Evolutionary conservation across 1,140 invertebrate species (phyloP), one percentile per base, ranked within the genome.

Genomic region (Drosophila lowei): DNA sequence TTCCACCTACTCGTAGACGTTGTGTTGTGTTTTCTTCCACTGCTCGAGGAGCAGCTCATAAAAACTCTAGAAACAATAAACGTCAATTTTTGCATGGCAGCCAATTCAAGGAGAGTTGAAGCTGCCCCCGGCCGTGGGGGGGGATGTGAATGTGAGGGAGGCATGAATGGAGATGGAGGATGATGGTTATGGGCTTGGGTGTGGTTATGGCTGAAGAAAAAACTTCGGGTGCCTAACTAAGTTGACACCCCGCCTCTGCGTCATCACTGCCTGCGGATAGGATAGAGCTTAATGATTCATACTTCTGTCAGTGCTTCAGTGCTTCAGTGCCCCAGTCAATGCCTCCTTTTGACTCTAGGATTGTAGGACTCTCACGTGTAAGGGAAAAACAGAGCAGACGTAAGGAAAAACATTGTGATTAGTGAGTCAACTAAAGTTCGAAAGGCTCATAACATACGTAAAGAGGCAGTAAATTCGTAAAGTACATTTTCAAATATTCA

Each of bases 1-100:
- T 25, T 28, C 6, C 13, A 6, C 7, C 15, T 47, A 21, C 44
- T 13, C 30, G 13, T 48, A 23, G 46, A 9, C n/a, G 16, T n/a
- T 23, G 48, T 41, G 16, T 18, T 46, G 25, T 52, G 38, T 18
- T 16, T 18, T 28, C 13, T 3, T 43, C n/a, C 7, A 28, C 25
- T 28, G 34, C 42, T 72, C 6, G n/a, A 34, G 16, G 43, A 25
- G 53, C 9, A 52, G 60, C 77, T 77, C 67, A 85, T 79, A 77
- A 77, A 85, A 85, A 85, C 70, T 64, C 67, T 67, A 64, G 77
- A 79, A 79, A 84, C 76, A 84, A 84, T 84, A 84, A 85, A 84
- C 76, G 76, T 84, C 76, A 79, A 84, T 76, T 85, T 76, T 53
- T 56, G 50, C 66, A 76, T 73, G 75, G 58, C 62, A 79, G 65